These are phyloP conservation scores for Cuculus canorus DNA, from an alignment of 2,797 vertebrate species.

Conservation along the genomic window DNA sequence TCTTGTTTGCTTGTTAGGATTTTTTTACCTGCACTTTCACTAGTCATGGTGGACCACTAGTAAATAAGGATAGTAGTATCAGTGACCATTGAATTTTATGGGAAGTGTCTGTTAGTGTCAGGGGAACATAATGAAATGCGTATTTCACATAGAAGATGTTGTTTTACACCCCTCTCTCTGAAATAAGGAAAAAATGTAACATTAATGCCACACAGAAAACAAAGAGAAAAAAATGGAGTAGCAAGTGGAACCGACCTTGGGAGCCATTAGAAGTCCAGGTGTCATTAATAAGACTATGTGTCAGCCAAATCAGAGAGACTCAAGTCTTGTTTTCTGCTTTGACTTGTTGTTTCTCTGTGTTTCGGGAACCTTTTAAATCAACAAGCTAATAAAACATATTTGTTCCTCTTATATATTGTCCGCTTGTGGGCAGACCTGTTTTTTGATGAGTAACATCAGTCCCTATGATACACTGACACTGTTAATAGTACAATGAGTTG, in stretches of 20 bases:
- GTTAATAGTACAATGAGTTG: not conserved
- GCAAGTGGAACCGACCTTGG: not conserved
- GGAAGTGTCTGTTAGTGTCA: not conserved
- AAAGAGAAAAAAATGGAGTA: not conserved
- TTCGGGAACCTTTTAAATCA: not conserved
- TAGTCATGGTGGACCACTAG: not conserved
- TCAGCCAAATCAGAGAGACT: not conserved
- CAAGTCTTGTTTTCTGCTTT: not conserved
- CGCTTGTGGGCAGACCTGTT: not conserved
- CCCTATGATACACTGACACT: accelerated
- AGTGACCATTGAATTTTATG: not conserved
- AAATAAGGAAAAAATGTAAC: not conserved
- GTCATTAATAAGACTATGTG: not conserved
- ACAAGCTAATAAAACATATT: not conserved
- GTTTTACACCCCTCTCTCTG: not conserved
- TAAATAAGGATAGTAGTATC: not conserved
- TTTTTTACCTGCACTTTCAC: not conserved
- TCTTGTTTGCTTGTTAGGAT: not conserved
- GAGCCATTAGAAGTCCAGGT: not conserved
- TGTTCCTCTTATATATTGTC: not conserved
- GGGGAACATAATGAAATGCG: not conserved
- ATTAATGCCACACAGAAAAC: not conserved
- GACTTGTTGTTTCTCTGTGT: not conserved
- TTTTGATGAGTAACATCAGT: not conserved
- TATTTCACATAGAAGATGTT: too few species aligned